phyloP scores from a whole-genome alignment of 1,140 invertebrate species.

The Trichomalopsis sarcophagae region DNA sequence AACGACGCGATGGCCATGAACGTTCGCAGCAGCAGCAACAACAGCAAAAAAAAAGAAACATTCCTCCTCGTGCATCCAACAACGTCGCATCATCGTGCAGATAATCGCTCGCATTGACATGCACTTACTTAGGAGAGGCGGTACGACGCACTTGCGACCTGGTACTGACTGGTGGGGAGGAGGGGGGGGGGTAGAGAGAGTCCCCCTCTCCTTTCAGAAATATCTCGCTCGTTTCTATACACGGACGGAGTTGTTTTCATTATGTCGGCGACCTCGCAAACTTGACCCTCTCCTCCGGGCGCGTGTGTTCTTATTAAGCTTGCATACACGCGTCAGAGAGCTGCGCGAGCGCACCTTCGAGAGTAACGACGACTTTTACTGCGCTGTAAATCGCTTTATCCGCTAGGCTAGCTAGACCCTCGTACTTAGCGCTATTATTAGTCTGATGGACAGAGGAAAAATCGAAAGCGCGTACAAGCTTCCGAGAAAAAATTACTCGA shows the following conservation, averaged over 20 bases:
- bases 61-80: background rate
- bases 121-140: constrained; percentile 13
- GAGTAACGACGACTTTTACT: constrained; percentile 55
- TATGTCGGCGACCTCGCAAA: constrained; percentile 46
- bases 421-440: too few relatives aligned
- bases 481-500: too few relatives aligned
- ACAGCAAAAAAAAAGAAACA: background rate
- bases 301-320: constrained; percentile 47
- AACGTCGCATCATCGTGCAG: constrained; percentile 18
- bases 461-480: too few relatives aligned
- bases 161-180: background rate
- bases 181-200: background rate
- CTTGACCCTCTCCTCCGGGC: constrained; percentile 24
- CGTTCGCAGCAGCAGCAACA: background rate
- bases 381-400: constrained; percentile 47
- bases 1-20: background rate
- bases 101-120: constrained; percentile 29
- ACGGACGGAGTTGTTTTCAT: constrained; percentile 38
- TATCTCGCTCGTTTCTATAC: too few relatives aligned
- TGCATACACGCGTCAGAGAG: constrained; percentile 15
- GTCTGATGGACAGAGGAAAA: too few relatives aligned
- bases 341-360: constrained; percentile 5
- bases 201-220: background rate
- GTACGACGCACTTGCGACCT: constrained; percentile 22
- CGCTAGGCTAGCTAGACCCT: background rate